Conservation (phyloP, 2,888 invertebrate genomes). For the Odontocolon sp. region DNA sequence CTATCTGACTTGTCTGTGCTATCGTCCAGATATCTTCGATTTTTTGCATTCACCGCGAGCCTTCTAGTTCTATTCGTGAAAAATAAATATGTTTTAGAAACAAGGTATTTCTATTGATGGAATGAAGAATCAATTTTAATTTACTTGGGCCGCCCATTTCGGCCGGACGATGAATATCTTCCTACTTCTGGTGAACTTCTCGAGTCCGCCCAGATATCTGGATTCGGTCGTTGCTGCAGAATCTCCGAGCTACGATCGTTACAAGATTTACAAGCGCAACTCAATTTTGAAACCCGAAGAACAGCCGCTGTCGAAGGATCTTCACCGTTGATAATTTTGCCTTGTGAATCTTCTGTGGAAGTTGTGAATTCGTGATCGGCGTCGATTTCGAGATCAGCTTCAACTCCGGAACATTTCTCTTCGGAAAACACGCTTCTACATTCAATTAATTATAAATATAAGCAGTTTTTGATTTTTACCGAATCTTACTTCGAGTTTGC, state of each 20-base stretch:
- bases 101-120: too few relatives aligned
- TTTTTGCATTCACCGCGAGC: slow-evolving; percentile 9
- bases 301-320: slow-evolving; percentile 57
- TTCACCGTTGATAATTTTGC: slow-evolving; percentile 41
- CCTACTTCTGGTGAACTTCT: slow-evolving; percentile 62
- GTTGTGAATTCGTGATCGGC: slow-evolving; percentile 50
- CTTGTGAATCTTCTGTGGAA: slow-evolving; percentile 62
- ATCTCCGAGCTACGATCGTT: slow-evolving; percentile 46
- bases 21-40: slow-evolving; percentile 38
- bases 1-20: slow-evolving; percentile 50
- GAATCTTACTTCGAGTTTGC: slow-evolving; percentile 43
- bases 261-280: slow-evolving; percentile 62
- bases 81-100: slow-evolving; percentile 6
- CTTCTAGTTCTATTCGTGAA: slow-evolving; percentile 41
- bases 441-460: background rate
- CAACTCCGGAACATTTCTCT: slow-evolving; percentile 55
- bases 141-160: slow-evolving; percentile 48
- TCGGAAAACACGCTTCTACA: slow-evolving; percentile 49
- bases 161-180: slow-evolving; percentile 40
- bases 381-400: slow-evolving; percentile 62
- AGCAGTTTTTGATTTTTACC: background rate
- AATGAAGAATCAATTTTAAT: background rate
- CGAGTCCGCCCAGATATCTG: slow-evolving; percentile 63
- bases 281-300: slow-evolving; percentile 56
- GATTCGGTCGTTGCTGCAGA: slow-evolving; percentile 35